Evolutionary conservation across 2,888 invertebrate species (phyloP).

Genomic region (Bedellia somnulentella): DNA sequence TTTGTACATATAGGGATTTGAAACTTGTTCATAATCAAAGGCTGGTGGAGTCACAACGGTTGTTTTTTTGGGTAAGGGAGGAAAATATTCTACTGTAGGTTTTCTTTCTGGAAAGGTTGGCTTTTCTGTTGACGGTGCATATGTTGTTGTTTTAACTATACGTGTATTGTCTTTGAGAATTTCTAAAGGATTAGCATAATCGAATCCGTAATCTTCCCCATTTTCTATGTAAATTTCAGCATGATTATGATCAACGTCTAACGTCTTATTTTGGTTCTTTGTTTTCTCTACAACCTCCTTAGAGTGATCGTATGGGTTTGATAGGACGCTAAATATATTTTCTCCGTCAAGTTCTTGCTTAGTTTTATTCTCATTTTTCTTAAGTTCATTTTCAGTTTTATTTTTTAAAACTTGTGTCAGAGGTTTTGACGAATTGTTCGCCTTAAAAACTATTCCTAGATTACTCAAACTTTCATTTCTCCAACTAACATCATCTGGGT

Average conservation of each 20-base stretch:
- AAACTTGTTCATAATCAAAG: too few relatives aligned
- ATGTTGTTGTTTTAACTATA: too few relatives aligned
- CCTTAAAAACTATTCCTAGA: constrained; percentile 47
- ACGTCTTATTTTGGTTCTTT: background rate
- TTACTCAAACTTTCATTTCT: constrained; percentile 50
- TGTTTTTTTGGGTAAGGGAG: constrained; percentile 17
- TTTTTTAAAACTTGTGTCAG: constrained; percentile 46
- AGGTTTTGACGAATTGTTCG: constrained; percentile 44
- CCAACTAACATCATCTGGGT: constrained; percentile 53
- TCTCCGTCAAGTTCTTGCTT: constrained; percentile 24
- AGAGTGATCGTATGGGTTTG: background rate
- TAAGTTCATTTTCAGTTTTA: constrained; percentile 39
- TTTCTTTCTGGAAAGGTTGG: constrained; percentile 21
- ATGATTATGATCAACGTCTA: background rate
- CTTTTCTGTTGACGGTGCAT: background rate
- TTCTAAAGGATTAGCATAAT: background rate
- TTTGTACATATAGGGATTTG: too few relatives aligned
- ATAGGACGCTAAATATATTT: constrained; percentile 7
- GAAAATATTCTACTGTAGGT: constrained; percentile 43
- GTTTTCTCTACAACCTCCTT: background rate
- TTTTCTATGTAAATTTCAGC: background rate
- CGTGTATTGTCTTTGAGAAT: too few relatives aligned
- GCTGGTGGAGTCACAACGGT: constrained; percentile 11
- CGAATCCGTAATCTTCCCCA: background rate
- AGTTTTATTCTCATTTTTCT: constrained; percentile 23